These are phyloP conservation scores for Neosilurus hyrtlii DNA, from an alignment of 2,797 vertebrate genomes.

Conservation along the genomic window DNA sequence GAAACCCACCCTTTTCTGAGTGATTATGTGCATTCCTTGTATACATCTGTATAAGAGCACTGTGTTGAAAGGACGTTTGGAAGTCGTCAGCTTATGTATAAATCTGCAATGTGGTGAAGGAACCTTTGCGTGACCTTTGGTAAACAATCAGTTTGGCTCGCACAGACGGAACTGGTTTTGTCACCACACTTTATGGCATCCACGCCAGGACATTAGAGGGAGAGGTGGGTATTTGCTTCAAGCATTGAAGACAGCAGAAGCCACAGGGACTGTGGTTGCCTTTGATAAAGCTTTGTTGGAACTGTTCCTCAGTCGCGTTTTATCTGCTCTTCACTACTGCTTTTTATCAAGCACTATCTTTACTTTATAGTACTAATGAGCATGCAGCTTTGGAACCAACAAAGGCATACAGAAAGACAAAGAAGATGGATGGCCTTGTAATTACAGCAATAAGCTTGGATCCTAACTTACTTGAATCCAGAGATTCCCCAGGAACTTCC, in stretches of 20 bases:
- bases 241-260: constrained; percentile 11
- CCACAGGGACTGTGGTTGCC: constrained; percentile 42
- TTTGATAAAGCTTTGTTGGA: constrained; percentile 62
- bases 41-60: neutral
- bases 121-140: constrained; percentile 17
- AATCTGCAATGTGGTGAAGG: neutral
- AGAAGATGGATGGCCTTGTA: constrained; percentile 13
- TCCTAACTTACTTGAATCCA: neutral
- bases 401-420: constrained; percentile 12
- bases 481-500: neutral
- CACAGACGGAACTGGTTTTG: constrained; percentile 22
- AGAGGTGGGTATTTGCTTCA: constrained; percentile 17
- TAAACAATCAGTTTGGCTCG: constrained; percentile 25
- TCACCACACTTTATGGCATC: constrained; percentile 11
- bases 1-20: constrained; percentile 12
- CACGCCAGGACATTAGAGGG: constrained; percentile 6
- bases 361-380: constrained; percentile 63
- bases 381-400: constrained; percentile 23
- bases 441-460: neutral
- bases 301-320: constrained; percentile 49
- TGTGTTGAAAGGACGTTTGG: constrained; percentile 13
- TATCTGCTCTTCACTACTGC: constrained; percentile 51
- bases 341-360: constrained; percentile 27
- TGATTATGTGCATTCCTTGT: neutral
- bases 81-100: neutral